Base-by-base conservation (phyloP, 2,797 vertebrate genomes). In the Tokudaia tokunoshimensis region DNA sequence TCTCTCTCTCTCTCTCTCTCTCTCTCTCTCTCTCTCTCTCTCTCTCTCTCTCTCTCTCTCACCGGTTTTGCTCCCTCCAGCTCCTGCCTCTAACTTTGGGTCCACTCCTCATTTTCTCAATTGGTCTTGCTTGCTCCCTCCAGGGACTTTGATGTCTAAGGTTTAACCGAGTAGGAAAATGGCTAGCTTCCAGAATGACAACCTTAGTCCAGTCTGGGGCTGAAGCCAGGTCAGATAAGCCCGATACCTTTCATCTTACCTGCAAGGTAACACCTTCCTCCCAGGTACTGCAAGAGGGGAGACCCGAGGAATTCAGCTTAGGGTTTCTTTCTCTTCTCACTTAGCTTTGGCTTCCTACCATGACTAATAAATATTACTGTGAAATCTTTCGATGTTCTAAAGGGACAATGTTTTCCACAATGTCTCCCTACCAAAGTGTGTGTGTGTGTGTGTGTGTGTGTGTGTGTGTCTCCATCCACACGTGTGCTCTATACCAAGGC, bases 151-250 rank as follows among this genome's bases (percentile, higher is more conserved):
- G 93, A 52, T 65, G 20, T 97, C 70, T 96, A 74, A 96, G 96
- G 63, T 91, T 97, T 89, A 52, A 80, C 29, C 76, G 1, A 95
- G 80, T 89, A 79, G 83, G 89, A n/a, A 95, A 95, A 83, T 97
- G 96, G 92, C 94, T 96, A 91, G 84, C 59, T 98, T 98, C 97
- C 93, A 97, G 91, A 95, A 11, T 89, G 84, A 95, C 94, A 96
- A 55, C 82, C 94, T 94, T 93, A 74, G 95, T 85, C 94, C 50
- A 79, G 83, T 34, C 89, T 81, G 52, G 80, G 85, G 63, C 87
- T 26, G 37, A 80, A 63, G 34, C 84, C 59, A 55, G 59, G 59
- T 84, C 75, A 24, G 31, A 12, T 61, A 44, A 95, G 55, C 61
- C 41, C 0, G 34, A 44, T 37, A 31, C 70, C 80, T 86, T 74